Evolutionary conservation across 2,113 vertebrate genomes (phyloP), one percentile per base, ranked within the genome.

Genomic region (Pristiophorus japonicus): DNA sequence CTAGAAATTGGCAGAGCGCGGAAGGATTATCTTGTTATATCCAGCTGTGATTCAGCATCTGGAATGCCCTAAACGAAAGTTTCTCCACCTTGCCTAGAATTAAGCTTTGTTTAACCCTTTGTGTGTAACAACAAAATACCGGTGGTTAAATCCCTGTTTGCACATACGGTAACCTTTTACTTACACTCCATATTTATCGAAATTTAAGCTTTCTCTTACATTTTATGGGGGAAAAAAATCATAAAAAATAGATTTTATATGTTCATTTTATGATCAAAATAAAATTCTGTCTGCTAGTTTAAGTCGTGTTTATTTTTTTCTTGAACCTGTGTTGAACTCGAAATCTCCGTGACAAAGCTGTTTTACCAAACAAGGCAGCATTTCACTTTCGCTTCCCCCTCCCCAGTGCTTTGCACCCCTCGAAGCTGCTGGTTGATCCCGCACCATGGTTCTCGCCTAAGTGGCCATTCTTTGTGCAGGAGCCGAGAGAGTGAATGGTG

Each of bases 201-300:
- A 94, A 51, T 51, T 70, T 70, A 70, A 70, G 45, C 65, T 94
- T 70, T 94, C 93, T 94, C 93, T 94, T 51, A 94, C 93, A 47
- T 63, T 94, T 94, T 94, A 94, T 47, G 42, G 65, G 65, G 65
- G 87, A 47, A 42, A 67, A 45, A 34, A 67, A 66, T 11, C 20
- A 4, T 30, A 91, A 92, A 92, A 94, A 94, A 70, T 70, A 94
- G 66, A 94, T 94, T 94, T 94, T 94, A 94, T 94, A 94, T 94
- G 93, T 94, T 94, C 93, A 94, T 94, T 94, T 94, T 94, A 94
- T 42, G 93, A 94, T 94, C 93, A 70, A 94, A 94, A 94, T 94
- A 94, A 94, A 94, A 67, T 90, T 90, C 65, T 70, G 93, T 94
- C 93, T 73, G 66, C 66, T 94, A 70, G 93, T 94, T 94, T 4